A percentile compares a stretch with the other conserved stretches of the same genome.
These are phyloP conservation scores for Melanotaenia parkinsoni DNA, from an alignment of 2,797 vertebrate species.

Conservation along the genomic window DNA sequence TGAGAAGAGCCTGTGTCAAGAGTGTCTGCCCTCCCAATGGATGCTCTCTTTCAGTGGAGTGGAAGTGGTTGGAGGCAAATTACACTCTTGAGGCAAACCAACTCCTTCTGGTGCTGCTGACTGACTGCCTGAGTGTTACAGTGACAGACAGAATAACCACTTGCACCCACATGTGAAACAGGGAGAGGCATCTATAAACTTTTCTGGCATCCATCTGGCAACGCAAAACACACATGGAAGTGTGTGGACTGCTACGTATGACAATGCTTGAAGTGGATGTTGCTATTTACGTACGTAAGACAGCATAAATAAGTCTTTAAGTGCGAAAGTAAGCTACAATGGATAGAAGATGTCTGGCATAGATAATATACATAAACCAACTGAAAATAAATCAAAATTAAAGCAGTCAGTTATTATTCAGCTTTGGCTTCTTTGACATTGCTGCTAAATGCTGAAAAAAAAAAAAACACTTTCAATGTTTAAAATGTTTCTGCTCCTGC, in stretches of 20 bases:
- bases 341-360: neutral
- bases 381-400: too few species aligned
- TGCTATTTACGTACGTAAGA: too few species aligned
- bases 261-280: too few species aligned
- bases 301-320: too few species aligned
- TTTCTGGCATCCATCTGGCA: conserved; percentile 10
- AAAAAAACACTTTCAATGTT: too few species aligned
- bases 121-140: conserved; percentile 25
- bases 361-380: too few species aligned
- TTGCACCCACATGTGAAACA: conserved; percentile 17
- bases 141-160: conserved; percentile 28
- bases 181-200: conserved; percentile 14
- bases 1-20: conserved; percentile 56
- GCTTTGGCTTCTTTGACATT: neutral
- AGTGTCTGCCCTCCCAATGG: conserved; percentile 43
- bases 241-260: too few species aligned
- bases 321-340: neutral
- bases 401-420: too few species aligned
- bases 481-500: neutral
- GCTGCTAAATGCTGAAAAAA: neutral
- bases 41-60: conserved; percentile 51
- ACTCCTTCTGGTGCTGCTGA: conserved; percentile 41
- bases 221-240: too few species aligned
- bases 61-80: conserved; percentile 64
- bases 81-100: conserved; percentile 35